A percentile compares a stretch with the other conserved stretches of the same genome.
These are phyloP conservation scores for Aphaenogaster ashmeadi DNA, from an alignment of 1,140 invertebrate species.

Conservation along the genomic window DNA sequence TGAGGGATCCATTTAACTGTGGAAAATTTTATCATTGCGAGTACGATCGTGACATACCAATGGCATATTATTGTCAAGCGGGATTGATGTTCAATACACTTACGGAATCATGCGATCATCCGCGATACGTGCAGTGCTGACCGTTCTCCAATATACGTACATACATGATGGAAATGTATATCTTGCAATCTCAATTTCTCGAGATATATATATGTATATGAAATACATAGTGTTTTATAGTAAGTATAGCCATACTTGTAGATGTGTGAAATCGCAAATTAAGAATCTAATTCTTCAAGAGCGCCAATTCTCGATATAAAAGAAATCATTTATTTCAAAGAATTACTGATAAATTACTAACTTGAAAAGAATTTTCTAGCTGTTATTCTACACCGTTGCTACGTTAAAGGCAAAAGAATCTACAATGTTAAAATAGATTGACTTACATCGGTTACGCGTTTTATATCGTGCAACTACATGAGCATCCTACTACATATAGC, in stretches of 20 bases:
- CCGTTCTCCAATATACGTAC: not conserved
- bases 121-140: slow-evolving; percentile 48
- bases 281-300: not conserved
- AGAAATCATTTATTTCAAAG: too few relatives aligned
- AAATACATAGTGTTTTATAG: too few relatives aligned
- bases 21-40: slow-evolving; percentile 63
- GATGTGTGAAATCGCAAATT: not conserved
- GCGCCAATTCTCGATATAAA: too few relatives aligned
- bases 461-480: too few relatives aligned
- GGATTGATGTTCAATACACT: slow-evolving; percentile 44
- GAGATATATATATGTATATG: too few relatives aligned
- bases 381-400: not conserved
- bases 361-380: not conserved
- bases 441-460: too few relatives aligned
- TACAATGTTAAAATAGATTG: too few relatives aligned
- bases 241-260: too few relatives aligned
- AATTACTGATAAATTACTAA: not conserved
- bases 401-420: not conserved
- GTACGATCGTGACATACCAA: slow-evolving; percentile 12
- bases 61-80: slow-evolving; percentile 44
- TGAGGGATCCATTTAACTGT: slow-evolving; percentile 63
- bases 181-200: too few relatives aligned
- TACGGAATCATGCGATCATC: slow-evolving; percentile 24
- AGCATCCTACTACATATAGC: too few relatives aligned
- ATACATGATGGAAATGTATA: too few relatives aligned